Percentiles rank a stretch among this genome's conserved stretches.
Evolutionary conservation across 2,888 invertebrate genomes (phyloP).

Genomic region (Dynastes grantii): DNA sequence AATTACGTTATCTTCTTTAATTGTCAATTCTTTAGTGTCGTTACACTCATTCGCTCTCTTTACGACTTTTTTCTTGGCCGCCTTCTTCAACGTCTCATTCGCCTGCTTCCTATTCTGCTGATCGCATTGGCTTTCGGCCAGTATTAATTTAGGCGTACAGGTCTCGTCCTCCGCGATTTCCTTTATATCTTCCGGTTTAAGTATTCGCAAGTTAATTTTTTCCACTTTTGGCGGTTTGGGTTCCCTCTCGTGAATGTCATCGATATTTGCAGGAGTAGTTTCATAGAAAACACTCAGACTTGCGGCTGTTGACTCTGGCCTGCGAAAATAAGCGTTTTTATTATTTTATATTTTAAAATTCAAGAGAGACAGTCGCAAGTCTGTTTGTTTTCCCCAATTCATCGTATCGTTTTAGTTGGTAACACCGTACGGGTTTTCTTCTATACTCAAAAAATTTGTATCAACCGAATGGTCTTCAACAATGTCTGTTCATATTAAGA

Average conservation of each 20-base stretch:
- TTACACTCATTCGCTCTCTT: conserved; percentile 13
- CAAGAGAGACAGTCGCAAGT: conserved; percentile 49
- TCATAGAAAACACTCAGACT: conserved; percentile 64
- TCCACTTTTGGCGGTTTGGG: conserved; percentile 44
- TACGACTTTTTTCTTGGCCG: conserved; percentile 23
- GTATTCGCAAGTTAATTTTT: conserved; percentile 26
- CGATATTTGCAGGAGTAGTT: conserved; percentile 43
- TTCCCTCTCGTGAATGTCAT: conserved; percentile 19
- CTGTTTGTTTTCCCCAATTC: conserved; percentile 49
- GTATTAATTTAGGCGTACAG: background rate
- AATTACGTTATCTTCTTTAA: conserved; percentile 18
- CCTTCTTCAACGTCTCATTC: conserved; percentile 14
- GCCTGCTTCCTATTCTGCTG: background rate
- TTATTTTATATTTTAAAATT: conserved; percentile 20
- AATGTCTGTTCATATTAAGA: background rate
- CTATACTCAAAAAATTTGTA: background rate
- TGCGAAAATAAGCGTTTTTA: conserved; percentile 59
- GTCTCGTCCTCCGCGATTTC: conserved; percentile 6
- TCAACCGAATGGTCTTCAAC: background rate
- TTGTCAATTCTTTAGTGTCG: conserved; percentile 5
- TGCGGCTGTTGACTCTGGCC: conserved; percentile 59
- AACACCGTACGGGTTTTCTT: background rate
- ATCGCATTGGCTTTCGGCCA: background rate
- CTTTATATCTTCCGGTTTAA: conserved; percentile 17
- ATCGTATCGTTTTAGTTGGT: background rate